Conservation (phyloP, 1,140 invertebrate species). For the Archivesica marissinica region DNA sequence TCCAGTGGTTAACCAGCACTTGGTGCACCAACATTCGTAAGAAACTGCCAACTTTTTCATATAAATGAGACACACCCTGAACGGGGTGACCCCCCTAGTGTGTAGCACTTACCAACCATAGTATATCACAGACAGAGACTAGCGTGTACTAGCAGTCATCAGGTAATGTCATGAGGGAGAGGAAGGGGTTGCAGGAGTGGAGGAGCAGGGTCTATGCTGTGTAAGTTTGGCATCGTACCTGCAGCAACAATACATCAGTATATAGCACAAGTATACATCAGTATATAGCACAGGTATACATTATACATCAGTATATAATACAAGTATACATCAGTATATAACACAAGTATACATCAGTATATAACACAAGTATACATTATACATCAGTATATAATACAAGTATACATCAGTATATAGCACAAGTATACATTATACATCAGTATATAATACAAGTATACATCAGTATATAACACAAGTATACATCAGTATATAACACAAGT, state of each 20-base stretch:
- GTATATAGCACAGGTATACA: too few relatives aligned
- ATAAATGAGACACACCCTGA: neutral
- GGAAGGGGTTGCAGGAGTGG: constrained; percentile 33
- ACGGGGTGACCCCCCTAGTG: neutral
- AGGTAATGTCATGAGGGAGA: constrained; percentile 33
- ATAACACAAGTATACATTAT: too few relatives aligned
- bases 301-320: too few relatives aligned
- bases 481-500: too few relatives aligned
- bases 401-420: too few relatives aligned
- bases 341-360: too few relatives aligned
- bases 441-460: too few relatives aligned
- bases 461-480: too few relatives aligned
- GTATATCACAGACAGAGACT: constrained; percentile 28
- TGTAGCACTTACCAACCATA: constrained; percentile 9
- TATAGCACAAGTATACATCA: too few relatives aligned
- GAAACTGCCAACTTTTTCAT: neutral
- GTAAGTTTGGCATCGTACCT: constrained; percentile 61
- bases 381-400: too few relatives aligned
- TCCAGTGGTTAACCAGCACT: neutral
- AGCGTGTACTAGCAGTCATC: neutral
- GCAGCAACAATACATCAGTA: constrained; percentile 16
- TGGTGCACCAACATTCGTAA: neutral
- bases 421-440: too few relatives aligned
- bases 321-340: too few relatives aligned
- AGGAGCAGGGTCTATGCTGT: constrained; percentile 42